Percentiles rank a stretch among this genome's conserved stretches.
Evolutionary conservation across 2,888 invertebrate genomes (phyloP).

Genomic region (Eledona agricola): DNA sequence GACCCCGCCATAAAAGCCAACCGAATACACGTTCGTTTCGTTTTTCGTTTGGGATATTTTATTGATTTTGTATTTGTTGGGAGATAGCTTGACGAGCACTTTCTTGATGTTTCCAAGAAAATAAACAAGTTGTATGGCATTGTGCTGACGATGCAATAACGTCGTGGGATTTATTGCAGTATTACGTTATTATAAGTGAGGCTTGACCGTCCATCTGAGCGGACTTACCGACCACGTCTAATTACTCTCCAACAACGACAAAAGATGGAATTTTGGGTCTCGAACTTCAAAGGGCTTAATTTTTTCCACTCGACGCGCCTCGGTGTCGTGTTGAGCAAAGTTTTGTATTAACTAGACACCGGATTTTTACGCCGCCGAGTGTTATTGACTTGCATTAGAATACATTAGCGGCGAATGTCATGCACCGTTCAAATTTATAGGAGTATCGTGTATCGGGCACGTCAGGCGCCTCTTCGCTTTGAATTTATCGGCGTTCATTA

Average conservation of each 20-base stretch:
- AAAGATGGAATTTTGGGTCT: too few species aligned
- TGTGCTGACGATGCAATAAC: slow-evolving; percentile 23
- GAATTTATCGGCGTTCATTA: slow-evolving; percentile 55
- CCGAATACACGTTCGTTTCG: too few species aligned
- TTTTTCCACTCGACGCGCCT: too few species aligned
- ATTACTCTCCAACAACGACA: too few species aligned
- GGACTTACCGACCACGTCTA: too few species aligned
- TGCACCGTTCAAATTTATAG: slow-evolving; percentile 24
- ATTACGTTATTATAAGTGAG: slow-evolving; percentile 23
- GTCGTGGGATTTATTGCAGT: slow-evolving; percentile 12
- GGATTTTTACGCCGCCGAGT: too few species aligned
- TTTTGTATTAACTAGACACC: not conserved
- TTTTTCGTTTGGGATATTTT: too few species aligned
- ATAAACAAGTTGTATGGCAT: slow-evolving; percentile 11
- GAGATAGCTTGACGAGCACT: slow-evolving; percentile 14
- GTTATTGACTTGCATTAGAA: slow-evolving; percentile 23
- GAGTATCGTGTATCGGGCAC: slow-evolving; percentile 30
- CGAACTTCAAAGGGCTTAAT: too few species aligned
- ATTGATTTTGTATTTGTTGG: too few species aligned
- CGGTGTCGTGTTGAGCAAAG: too few species aligned
- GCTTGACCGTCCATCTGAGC: too few species aligned
- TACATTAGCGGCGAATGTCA: slow-evolving; percentile 19
- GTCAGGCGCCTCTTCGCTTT: slow-evolving; percentile 32
- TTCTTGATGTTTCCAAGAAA: slow-evolving; percentile 15
- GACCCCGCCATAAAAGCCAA: too few species aligned